Conservation (phyloP, 2,888 invertebrate genomes). For the Yponomeuta plumbellus region DNA sequence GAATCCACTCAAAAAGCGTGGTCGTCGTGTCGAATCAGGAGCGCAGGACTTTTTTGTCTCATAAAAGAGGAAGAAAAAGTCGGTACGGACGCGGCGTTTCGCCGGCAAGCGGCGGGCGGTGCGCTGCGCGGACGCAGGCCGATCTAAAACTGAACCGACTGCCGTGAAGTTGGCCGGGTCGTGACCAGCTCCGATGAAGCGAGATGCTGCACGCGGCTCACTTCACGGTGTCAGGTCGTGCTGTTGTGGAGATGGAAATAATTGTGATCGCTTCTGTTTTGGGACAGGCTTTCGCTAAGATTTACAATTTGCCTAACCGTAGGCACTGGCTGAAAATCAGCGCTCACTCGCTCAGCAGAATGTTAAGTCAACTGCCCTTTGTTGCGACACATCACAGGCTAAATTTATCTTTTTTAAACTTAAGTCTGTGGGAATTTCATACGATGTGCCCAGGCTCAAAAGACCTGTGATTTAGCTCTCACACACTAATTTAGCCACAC, state of each 20-base stretch:
- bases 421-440: no score
- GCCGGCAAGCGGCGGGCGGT: conserved; percentile 32
- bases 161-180: conserved; percentile 55
- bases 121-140: conserved; percentile 56
- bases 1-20: conserved; percentile 21
- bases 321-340: no score
- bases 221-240: conserved; percentile 29
- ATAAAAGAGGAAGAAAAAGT: conserved; percentile 35
- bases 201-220: conserved; percentile 33
- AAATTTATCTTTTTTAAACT: no score
- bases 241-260: not conserved
- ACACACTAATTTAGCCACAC: no score
- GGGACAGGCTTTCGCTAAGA: no score
- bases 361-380: no score
- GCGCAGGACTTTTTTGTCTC: conserved; percentile 5
- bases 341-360: no score
- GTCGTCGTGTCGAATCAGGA: conserved; percentile 17
- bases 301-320: no score
- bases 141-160: conserved; percentile 69
- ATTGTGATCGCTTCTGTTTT: not conserved
- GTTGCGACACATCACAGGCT: no score
- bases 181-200: conserved; percentile 45
- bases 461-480: no score
- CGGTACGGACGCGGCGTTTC: conserved; percentile 34
- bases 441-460: no score